Conservation (phyloP, 2,797 vertebrate genomes). For the Poecile montanus region DNA sequence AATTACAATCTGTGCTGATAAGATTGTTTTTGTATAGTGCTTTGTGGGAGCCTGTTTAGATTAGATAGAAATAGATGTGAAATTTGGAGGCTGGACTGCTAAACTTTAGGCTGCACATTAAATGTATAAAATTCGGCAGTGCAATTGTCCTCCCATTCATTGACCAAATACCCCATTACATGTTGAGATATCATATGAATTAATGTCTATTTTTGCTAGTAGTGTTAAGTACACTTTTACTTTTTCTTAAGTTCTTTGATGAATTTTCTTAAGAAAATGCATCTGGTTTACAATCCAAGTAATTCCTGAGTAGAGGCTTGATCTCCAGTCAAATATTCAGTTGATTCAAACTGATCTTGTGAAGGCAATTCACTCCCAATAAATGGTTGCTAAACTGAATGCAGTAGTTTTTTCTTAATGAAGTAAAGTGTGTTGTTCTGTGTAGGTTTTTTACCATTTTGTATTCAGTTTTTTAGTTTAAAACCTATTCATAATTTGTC, state of each 20-base stretch:
- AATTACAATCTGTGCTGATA: background rate
- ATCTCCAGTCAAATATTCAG: background rate
- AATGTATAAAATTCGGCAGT: background rate
- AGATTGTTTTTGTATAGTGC: background rate
- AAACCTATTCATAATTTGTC: background rate
- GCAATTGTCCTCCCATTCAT: background rate
- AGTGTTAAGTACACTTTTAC: background rate
- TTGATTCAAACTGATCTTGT: background rate
- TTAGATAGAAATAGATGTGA: background rate
- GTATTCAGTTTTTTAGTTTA: background rate
- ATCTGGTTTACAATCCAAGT: background rate
- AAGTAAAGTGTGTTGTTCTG: background rate
- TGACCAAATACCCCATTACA: background rate
- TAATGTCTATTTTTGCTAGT: background rate
- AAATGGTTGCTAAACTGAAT: background rate
- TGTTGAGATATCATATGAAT: background rate
- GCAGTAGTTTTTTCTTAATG: background rate
- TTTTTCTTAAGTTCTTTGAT: background rate
- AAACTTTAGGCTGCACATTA: background rate
- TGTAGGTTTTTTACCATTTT: background rate
- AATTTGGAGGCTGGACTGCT: background rate
- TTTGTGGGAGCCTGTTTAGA: background rate
- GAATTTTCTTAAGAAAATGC: background rate
- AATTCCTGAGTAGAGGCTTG: background rate
- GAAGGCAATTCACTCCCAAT: background rate